Evolutionary conservation across 2,888 invertebrate genomes (phyloP), one percentile per base, ranked within the genome.

Genomic region (Tachystola acroxantha): DNA sequence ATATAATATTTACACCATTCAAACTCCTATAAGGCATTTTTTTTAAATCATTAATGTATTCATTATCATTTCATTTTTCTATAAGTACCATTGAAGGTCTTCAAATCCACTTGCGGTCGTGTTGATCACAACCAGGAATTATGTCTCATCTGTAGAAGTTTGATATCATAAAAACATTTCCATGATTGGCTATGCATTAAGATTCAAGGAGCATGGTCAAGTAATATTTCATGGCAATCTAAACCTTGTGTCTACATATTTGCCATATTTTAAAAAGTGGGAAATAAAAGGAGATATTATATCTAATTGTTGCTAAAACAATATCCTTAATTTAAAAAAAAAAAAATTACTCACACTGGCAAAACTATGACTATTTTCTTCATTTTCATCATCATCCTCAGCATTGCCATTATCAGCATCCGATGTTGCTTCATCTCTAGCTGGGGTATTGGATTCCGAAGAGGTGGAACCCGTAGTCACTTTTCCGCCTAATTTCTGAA

Each of bases 401-500:
- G 44, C 62, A 46, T 43, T 50, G 30, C 63, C 65, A 53, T 52
- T 59, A 42, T 65, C 70, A 49, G 59, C 50, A 43, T 70, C 73
- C 43, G 54, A 66, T 27, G 68, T 51, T 13, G 59, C 45, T 24
- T 50, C 56, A 32, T 70, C 74, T 46, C 48, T 59, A 26, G 62
- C 59, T 33, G 68, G 63, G 48, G 70, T 48, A 45, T 53, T 64
- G 40, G 55, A 64, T 37, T 71, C 71, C 19, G 69, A 57, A 13
- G 58, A 54, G 27, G 62, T 55, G 14, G 71, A 53, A 28, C 65
- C 73, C 24, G 73, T 72, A 32, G 78, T 76, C 14, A 74, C 50
- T 64, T 80, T 82, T 3, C 74, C 75, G 50, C 75, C 75, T 41
- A 76, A 48, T 70, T 82, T 85, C 85, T 84, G 50, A 68, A 52